Percentiles rank a stretch among this genome's conserved stretches.
These are phyloP conservation scores for Tipula lateralis DNA, from an alignment of 2,888 invertebrate species.

Conservation along the genomic window DNA sequence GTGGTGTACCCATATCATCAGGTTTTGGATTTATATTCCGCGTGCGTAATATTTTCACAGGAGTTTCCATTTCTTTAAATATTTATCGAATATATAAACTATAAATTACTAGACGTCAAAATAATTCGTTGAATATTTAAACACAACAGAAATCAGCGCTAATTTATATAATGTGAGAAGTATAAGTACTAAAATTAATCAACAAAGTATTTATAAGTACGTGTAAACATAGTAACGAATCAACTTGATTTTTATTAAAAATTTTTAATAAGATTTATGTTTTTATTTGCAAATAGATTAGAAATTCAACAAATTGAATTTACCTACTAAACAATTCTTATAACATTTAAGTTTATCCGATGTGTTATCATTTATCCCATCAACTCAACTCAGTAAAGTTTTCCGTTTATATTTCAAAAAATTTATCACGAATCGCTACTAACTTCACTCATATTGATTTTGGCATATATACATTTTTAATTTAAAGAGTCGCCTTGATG, in stretches of 20 bases:
- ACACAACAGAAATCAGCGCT: neutral
- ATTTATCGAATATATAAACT: neutral
- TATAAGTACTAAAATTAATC: neutral
- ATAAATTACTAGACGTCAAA: neutral
- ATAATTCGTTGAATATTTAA: neutral
- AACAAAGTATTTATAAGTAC: neutral
- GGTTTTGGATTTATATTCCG: neutral
- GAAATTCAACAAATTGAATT: too few relatives aligned
- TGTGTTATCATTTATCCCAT: too few relatives aligned
- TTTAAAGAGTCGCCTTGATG: slow-evolving; percentile 4
- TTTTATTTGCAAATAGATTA: too few relatives aligned
- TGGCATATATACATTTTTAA: neutral
- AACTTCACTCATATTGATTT: neutral
- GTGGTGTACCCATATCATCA: slow-evolving; percentile 38
- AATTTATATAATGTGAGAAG: neutral
- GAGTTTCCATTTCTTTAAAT: slow-evolving; percentile 11
- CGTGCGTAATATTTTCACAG: neutral
- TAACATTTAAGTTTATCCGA: too few relatives aligned
- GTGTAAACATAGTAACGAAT: too few relatives aligned
- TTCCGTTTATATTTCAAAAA: neutral
- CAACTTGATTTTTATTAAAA: too few relatives aligned
- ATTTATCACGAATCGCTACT: neutral
- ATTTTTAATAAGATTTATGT: too few relatives aligned
- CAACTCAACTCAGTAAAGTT: too few relatives aligned
- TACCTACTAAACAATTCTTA: too few relatives aligned